Percentiles rank a stretch among this genome's conserved stretches.
phyloP scores from a whole-genome alignment of 2,113 vertebrate genomes.

The Labeo catla region DNA sequence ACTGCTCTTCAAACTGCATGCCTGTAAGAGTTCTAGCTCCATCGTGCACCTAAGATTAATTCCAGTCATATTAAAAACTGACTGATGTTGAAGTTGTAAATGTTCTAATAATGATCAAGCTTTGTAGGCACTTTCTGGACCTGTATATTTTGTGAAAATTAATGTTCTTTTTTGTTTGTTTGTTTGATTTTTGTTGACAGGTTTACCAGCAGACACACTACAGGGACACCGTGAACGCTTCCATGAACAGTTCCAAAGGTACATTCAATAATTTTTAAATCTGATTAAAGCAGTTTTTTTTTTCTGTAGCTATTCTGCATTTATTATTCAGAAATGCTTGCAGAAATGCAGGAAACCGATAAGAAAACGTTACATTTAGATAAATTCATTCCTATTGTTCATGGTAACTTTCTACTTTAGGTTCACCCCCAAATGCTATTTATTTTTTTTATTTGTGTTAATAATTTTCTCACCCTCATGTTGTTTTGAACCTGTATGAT shows the following conservation, averaged over 20 bases:
- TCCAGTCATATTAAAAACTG: neutral
- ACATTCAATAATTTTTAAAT: constrained; percentile 35
- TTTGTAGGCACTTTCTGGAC: neutral
- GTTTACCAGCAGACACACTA: constrained; percentile 91
- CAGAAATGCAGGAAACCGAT: neutral
- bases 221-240: constrained; percentile 96
- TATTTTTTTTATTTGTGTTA: too few relatives aligned
- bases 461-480: neutral
- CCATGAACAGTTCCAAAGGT: constrained; percentile 97
- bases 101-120: neutral
- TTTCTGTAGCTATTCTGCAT: neutral
- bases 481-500: neutral
- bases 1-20: constrained; percentile 94
- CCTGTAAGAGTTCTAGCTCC: constrained; percentile 81
- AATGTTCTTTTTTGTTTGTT: neutral
- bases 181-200: constrained; percentile 67
- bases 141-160: neutral
- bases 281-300: neutral
- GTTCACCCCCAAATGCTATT: neutral
- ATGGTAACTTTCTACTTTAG: neutral
- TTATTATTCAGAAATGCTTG: neutral
- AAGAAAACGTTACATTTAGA: neutral
- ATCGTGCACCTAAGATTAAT: neutral
- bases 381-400: neutral
- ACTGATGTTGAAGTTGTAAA: neutral